phyloP scores from a whole-genome alignment of 1,140 invertebrate species.

The Heliconius eleuchia region DNA sequence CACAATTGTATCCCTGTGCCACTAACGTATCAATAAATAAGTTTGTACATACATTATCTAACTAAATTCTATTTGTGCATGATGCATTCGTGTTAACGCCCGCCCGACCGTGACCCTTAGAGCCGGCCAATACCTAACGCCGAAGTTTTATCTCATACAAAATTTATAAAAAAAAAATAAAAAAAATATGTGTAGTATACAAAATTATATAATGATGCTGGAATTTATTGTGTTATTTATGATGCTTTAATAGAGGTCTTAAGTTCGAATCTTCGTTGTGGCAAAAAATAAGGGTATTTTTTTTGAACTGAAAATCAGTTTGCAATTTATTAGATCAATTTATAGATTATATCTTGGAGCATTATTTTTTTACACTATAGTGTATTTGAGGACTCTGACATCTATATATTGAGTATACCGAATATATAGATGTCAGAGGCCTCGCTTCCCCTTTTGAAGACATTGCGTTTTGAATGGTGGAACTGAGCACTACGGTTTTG shows the following conservation, averaged over 20 bases:
- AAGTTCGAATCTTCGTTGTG: too few relatives aligned
- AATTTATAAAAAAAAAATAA: not conserved
- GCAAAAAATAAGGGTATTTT: too few relatives aligned
- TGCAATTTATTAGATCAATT: too few relatives aligned
- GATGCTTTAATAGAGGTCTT: too few relatives aligned
- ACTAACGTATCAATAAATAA: too few relatives aligned
- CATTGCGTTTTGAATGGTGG: not conserved
- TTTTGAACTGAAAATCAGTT: too few relatives aligned
- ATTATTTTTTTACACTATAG: too few relatives aligned
- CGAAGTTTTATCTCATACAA: not conserved
- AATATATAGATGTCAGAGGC: not conserved
- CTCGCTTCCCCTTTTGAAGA: not conserved
- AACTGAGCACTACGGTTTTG: not conserved
- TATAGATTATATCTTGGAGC: too few relatives aligned
- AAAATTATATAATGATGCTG: not conserved
- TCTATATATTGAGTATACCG: too few relatives aligned
- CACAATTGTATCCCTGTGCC: too few relatives aligned
- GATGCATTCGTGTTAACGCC: constrained; percentile 11
- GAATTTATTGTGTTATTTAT: too few relatives aligned
- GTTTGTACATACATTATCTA: constrained; percentile 2
- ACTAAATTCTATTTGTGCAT: constrained; percentile 14
- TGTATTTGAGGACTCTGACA: too few relatives aligned
- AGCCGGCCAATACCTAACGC: not conserved
- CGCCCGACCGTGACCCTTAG: constrained; percentile 7
- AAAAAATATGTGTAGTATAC: not conserved